Percentiles rank a stretch among this genome's conserved stretches.
phyloP scores from a whole-genome alignment of 2,888 invertebrate genomes.

The Eupithecia insigniata region DNA sequence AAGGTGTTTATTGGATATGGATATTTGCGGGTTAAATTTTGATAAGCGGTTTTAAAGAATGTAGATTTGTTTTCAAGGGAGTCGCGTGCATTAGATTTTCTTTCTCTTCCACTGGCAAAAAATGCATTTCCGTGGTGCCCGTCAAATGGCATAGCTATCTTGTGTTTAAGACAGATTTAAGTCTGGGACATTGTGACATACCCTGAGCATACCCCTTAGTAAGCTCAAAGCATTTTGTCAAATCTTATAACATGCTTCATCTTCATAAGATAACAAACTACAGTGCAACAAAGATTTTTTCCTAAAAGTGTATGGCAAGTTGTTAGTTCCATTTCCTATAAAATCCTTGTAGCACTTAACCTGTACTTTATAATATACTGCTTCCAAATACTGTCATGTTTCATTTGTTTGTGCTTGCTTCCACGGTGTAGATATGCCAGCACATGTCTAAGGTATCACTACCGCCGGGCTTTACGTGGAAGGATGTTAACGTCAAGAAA shows the following conservation, averaged over 20 bases:
- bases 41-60: too few species aligned
- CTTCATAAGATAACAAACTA: background rate
- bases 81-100: too few species aligned
- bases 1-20: too few species aligned
- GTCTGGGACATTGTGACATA: background rate
- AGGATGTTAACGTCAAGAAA: slow-evolving; percentile 69
- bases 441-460: slow-evolving; percentile 73
- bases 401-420: slow-evolving; percentile 69
- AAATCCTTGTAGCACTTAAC: slow-evolving; percentile 2
- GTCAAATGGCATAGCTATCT: background rate
- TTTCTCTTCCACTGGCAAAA: too few species aligned
- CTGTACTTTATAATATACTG: slow-evolving; percentile 44
- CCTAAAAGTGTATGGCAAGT: background rate
- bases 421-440: slow-evolving; percentile 72
- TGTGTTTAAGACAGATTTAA: background rate
- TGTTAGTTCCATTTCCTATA: background rate
- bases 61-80: too few species aligned
- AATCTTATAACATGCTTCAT: background rate
- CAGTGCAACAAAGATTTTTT: background rate
- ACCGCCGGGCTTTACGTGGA: slow-evolving; percentile 78
- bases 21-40: background rate
- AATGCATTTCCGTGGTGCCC: background rate
- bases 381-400: slow-evolving; percentile 57
- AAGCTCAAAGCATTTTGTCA: background rate
- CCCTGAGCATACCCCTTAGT: background rate